Conservation (phyloP, 2,797 vertebrate species). For the Pristis pectinata region DNA sequence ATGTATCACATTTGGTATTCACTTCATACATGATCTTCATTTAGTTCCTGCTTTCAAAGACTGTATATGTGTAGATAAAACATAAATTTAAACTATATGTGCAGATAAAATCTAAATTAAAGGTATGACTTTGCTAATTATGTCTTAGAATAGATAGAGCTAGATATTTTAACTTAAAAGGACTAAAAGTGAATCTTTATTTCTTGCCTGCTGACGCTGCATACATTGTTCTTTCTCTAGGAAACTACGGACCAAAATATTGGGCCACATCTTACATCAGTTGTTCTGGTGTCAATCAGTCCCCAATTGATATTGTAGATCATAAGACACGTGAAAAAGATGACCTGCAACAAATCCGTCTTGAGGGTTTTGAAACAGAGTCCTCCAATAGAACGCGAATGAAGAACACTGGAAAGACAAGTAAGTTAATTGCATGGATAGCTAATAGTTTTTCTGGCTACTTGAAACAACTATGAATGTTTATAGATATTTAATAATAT, state of each 20-base stretch:
- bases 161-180: not conserved
- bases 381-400: conserved; percentile 95
- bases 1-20: not conserved
- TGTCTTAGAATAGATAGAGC: not conserved
- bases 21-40: no score
- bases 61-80: no score
- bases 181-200: not conserved
- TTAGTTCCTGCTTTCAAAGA: no score
- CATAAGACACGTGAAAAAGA: conserved; percentile 70
- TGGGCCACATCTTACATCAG: conserved; percentile 77
- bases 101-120: not conserved
- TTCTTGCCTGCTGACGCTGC: not conserved
- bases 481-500: not conserved
- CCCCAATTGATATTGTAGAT: conserved; percentile 83
- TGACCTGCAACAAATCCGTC: conserved; percentile 79
- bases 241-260: conserved; percentile 80
- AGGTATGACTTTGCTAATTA: not conserved
- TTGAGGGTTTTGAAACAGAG: conserved; percentile 80
- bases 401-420: conserved; percentile 97
- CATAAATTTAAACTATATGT: no score
- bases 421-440: conserved; percentile 51
- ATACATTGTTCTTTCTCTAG: conserved; percentile 53
- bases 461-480: not conserved
- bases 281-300: conserved; percentile 81
- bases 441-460: not conserved